phyloP scores from a whole-genome alignment of 2,113 vertebrate genomes.

The Scalopus aquaticus region DNA sequence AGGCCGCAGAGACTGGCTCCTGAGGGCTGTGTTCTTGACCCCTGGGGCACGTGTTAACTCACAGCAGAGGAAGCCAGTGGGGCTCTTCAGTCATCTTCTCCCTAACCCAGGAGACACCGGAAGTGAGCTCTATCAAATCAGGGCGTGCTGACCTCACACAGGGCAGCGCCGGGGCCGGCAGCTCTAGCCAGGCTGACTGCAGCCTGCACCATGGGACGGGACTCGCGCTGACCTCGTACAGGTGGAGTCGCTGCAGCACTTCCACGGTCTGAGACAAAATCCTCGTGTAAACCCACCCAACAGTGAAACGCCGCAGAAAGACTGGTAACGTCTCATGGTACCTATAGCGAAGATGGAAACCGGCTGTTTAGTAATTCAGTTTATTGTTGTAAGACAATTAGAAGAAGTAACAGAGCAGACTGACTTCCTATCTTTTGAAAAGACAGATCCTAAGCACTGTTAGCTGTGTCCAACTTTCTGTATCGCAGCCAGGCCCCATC shows the following conservation, averaged over 20 bases:
- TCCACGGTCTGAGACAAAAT: conserved; percentile 93
- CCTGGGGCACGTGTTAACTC: background rate
- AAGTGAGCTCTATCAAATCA: background rate
- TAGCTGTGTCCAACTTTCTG: background rate
- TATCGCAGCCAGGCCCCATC: background rate
- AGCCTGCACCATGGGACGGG: too few species aligned
- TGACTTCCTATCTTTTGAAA: background rate
- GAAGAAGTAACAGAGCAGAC: background rate
- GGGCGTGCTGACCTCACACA: fast-evolving
- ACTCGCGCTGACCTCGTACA: conserved; percentile 89
- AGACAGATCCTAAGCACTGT: background rate
- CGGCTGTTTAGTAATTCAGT: background rate
- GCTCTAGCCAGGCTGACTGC: too few species aligned
- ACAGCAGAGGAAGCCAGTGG: background rate
- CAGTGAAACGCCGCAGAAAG: conserved; percentile 92
- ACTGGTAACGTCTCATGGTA: conserved; percentile 88
- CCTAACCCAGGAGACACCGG: too few species aligned
- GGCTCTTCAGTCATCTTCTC: background rate
- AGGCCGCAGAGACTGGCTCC: background rate
- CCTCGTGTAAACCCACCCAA: conserved; percentile 93
- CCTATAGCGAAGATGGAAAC: conserved; percentile 77
- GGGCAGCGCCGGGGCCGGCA: too few species aligned
- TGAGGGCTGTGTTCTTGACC: background rate
- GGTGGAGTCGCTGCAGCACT: conserved; percentile 92
- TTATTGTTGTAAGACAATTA: background rate